Conservation (phyloP, 2,888 invertebrate genomes). For the Diadegma fenestrale region DNA sequence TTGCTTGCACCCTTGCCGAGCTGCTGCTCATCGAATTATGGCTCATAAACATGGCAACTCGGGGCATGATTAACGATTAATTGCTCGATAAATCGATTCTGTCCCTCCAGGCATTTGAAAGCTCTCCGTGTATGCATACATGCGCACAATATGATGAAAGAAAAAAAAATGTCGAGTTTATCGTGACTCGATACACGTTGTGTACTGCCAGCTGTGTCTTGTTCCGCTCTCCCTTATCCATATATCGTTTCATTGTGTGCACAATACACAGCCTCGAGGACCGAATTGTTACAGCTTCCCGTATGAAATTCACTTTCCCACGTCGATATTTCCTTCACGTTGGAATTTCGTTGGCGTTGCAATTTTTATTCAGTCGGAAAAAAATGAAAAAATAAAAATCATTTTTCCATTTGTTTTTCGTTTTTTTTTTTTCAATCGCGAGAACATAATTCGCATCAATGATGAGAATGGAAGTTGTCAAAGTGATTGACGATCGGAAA, state of each 20-base stretch:
- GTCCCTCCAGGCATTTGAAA: slow-evolving; percentile 10
- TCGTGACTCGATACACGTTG: slow-evolving; percentile 32
- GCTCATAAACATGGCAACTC: slow-evolving; percentile 37
- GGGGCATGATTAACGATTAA: slow-evolving; percentile 64
- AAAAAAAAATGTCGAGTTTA: slow-evolving; percentile 36
- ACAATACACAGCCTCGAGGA: background rate
- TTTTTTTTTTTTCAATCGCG: too few relatives aligned
- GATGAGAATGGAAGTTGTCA: background rate
- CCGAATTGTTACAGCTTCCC: background rate
- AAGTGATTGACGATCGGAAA: background rate
- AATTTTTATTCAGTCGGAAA: background rate
- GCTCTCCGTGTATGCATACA: background rate
- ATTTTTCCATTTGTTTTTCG: too few relatives aligned
- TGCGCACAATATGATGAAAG: background rate
- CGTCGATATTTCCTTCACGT: background rate
- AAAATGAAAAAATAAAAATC: background rate
- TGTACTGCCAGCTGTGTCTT: slow-evolving; percentile 23
- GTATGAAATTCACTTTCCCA: slow-evolving; percentile 13
- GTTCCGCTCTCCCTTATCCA: background rate
- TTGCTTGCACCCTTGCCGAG: slow-evolving; percentile 5
- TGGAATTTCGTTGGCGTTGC: too few relatives aligned
- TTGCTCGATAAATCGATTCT: slow-evolving; percentile 65
- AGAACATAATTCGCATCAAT: background rate
- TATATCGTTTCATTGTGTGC: background rate
- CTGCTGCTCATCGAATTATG: slow-evolving; percentile 58